Evolutionary conservation across 1,140 invertebrate genomes (phyloP).

Genomic region (Chlorops oryzae): DNA sequence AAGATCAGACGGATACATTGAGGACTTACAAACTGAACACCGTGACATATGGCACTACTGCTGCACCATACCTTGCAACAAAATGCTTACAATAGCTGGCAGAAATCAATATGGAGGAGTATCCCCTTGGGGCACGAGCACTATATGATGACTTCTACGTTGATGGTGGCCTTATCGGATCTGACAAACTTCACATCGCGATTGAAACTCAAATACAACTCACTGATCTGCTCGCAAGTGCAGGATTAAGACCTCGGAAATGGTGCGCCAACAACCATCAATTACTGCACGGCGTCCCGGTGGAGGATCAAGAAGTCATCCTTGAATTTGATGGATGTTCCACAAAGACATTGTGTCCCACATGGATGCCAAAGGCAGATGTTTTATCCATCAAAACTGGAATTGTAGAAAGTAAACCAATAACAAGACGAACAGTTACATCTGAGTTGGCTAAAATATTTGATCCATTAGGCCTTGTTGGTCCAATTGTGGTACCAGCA

Average conservation of each 20-base stretch:
- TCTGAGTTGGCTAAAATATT: neutral
- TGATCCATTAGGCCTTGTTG: neutral
- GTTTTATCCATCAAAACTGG: too few relatives aligned
- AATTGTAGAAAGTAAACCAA: too few relatives aligned
- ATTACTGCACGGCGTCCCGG: too few relatives aligned
- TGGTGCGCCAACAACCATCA: too few relatives aligned
- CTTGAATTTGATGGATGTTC: too few relatives aligned
- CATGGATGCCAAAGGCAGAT: too few relatives aligned
- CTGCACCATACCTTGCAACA: conserved; percentile 38
- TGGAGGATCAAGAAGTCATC: too few relatives aligned
- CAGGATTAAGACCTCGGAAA: conserved; percentile 1
- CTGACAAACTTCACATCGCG: neutral
- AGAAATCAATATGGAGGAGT: conserved; percentile 16
- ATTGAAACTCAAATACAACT: neutral
- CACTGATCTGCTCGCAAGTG: neutral
- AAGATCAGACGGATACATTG: conserved; percentile 16
- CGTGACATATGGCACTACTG: conserved; percentile 29
- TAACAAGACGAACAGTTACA: neutral
- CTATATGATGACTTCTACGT: neutral
- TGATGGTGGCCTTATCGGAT: neutral
- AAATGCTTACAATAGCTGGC: too few relatives aligned
- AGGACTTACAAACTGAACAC: conserved; percentile 10
- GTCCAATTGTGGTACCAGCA: neutral
- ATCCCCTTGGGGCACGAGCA: conserved; percentile 16
- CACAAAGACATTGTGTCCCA: too few relatives aligned